Evolutionary conservation across 2,113 vertebrate genomes (phyloP).

Genomic region (Passer domesticus): DNA sequence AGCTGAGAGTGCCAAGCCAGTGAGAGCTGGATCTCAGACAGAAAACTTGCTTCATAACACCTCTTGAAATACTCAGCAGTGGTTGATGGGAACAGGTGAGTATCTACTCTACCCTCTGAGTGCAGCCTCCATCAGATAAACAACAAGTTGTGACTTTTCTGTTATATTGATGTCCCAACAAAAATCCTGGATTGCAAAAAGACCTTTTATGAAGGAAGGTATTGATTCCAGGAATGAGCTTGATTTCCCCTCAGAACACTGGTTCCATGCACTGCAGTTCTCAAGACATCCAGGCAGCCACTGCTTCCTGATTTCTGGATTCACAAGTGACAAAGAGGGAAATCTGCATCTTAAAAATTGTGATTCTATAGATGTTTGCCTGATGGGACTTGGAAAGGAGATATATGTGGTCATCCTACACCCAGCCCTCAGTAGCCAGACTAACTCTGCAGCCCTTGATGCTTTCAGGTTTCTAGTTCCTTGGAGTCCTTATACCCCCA

Average conservation of each 20-base stretch:
- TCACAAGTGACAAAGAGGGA: neutral
- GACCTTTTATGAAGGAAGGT: neutral
- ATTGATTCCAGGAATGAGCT: neutral
- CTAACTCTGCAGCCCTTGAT: neutral
- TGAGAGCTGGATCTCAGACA: neutral
- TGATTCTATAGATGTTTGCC: neutral
- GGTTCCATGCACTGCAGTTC: neutral
- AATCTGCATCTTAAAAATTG: neutral
- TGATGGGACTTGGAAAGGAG: neutral
- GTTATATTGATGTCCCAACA: neutral
- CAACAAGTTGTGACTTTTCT: neutral
- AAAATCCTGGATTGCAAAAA: neutral
- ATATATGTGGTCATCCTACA: neutral
- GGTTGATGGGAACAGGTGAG: neutral
- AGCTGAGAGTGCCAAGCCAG: neutral
- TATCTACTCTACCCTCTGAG: neutral
- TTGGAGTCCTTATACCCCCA: neutral
- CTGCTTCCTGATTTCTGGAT: neutral
- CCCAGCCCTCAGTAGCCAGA: neutral
- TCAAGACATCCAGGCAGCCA: neutral
- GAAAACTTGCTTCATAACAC: constrained; percentile 16
- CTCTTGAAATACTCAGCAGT: neutral
- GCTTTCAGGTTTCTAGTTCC: neutral
- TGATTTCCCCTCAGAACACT: neutral
- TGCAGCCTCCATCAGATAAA: neutral